A percentile compares a stretch with the other conserved stretches of the same genome.
These are phyloP conservation scores for Cricetomys ansorgei DNA, from an alignment of 2,113 vertebrate species.

Conservation along the genomic window DNA sequence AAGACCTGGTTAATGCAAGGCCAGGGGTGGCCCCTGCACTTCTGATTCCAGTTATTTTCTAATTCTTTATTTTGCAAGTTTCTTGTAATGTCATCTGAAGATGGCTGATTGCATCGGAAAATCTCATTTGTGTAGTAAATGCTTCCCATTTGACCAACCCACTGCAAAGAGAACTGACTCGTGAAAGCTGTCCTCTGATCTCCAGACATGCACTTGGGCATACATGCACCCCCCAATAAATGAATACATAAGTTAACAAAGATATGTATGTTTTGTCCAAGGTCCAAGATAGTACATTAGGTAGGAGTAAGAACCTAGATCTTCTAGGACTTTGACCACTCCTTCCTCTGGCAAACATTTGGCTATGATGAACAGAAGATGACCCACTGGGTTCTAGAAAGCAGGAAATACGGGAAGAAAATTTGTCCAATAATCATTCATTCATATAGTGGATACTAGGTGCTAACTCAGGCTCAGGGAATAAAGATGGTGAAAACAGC, in stretches of 20 bases:
- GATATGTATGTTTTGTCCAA: not conserved
- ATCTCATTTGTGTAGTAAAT: not conserved
- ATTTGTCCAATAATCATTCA: not conserved
- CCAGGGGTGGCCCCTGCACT: not conserved
- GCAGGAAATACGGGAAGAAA: not conserved
- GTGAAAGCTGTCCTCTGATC: not conserved
- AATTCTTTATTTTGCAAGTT: slow-evolving; percentile 16
- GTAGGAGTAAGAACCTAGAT: not conserved
- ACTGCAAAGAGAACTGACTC: not conserved
- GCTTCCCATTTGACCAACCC: not conserved
- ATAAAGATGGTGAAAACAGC: not conserved
- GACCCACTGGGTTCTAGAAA: not conserved
- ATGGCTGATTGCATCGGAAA: not conserved
- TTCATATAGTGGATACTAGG: not conserved
- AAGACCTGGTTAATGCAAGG: not conserved
- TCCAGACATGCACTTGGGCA: too few species aligned
- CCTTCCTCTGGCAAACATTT: not conserved
- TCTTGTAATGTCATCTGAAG: not conserved
- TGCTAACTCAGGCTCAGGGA: not conserved
- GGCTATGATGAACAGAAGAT: not conserved
- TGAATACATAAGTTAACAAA: not conserved
- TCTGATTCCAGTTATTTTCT: not conserved
- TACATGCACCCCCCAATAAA: not conserved
- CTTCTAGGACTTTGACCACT: not conserved
- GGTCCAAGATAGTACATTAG: not conserved